phyloP scores from a whole-genome alignment of 2,888 invertebrate genomes.

The Venusia cambrica region DNA sequence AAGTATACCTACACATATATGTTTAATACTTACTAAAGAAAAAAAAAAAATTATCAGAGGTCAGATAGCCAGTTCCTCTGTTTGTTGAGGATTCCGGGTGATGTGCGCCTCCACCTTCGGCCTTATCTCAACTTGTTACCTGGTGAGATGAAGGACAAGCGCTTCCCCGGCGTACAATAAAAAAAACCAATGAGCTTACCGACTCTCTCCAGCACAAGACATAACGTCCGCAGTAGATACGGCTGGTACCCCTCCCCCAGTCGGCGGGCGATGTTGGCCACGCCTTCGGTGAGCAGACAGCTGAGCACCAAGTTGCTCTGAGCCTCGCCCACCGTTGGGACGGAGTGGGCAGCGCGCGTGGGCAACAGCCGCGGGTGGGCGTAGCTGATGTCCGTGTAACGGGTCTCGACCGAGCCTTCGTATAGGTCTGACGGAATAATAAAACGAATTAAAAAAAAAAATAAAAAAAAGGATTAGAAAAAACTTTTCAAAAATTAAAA shows the following conservation, averaged over 20 bases:
- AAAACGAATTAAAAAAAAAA: too few relatives aligned
- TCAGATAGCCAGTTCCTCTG: too few relatives aligned
- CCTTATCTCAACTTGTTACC: too few relatives aligned
- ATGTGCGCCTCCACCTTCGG: too few relatives aligned
- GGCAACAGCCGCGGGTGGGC: conserved; percentile 26
- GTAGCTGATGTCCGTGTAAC: conserved; percentile 67
- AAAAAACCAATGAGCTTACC: conserved; percentile 76
- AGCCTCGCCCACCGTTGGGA: conserved; percentile 57
- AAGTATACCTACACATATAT: too few relatives aligned
- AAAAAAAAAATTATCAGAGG: too few relatives aligned
- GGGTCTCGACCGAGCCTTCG: conserved; percentile 62
- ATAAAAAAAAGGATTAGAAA: too few relatives aligned
- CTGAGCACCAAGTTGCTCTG: conserved; percentile 84
- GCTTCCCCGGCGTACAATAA: too few relatives aligned
- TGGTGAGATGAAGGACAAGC: too few relatives aligned
- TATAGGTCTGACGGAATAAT: conserved; percentile 67
- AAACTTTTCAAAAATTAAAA: too few relatives aligned
- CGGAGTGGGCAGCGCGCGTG: conserved; percentile 33
- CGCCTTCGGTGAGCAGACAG: conserved; percentile 86
- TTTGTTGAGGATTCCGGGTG: too few relatives aligned
- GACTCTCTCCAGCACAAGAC: conserved; percentile 85
- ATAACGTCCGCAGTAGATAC: conserved; percentile 84
- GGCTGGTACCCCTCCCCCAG: conserved; percentile 78
- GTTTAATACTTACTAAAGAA: too few relatives aligned
- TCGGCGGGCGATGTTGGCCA: conserved; percentile 82